Base-by-base conservation (phyloP, 2,888 invertebrate genomes). In the Ctena decussata region DNA sequence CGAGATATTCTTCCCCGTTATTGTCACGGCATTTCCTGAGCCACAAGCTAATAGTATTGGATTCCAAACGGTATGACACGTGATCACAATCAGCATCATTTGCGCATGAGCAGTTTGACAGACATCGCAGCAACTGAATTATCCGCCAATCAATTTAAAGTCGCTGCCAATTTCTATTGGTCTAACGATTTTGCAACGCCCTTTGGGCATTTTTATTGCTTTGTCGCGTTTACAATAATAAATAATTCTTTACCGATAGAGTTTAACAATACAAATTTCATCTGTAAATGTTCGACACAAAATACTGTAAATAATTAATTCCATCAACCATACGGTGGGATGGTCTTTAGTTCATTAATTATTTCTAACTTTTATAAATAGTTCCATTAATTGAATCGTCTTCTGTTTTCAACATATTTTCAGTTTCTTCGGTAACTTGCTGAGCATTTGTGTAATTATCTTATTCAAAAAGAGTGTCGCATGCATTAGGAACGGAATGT, bases 311-410 rank as follows among this genome's bases (percentile, higher is more conserved):
- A 65, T 65, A 65, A 65, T 65, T 65, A 35, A 65, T 65, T n/a
- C 65, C 18, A 3, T 65, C 32, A 35, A 35, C 35, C 35, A 65
- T 1, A 65, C 1, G 35, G 65, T 65, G 24, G 65, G 65, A 32
- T n/a, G 65, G 65, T 11, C 65, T 65, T 35, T 15, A 30, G 35
- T 65, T 65, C 65, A 65, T 65, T 65, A 65, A 65, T 65, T 65
- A 65, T 65, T 65, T 65, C 65, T 15, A 35, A 24, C 27, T 57
- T 65, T 65, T 35, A 65, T 65, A 35, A 65, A 65, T 65, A 65
- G 65, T 30, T 65, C 11, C 18, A 65, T 65, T 65, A 35, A 65
- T 65, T 35, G 65, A 65, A 12, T 35, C 65, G 0, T 18, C 65
- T 35, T n/a, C 57, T 27, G 57, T 57, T 57, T 27, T 57, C 57